Conservation (phyloP, 2,888 invertebrate genomes). For the Camptogramma bilineatum region DNA sequence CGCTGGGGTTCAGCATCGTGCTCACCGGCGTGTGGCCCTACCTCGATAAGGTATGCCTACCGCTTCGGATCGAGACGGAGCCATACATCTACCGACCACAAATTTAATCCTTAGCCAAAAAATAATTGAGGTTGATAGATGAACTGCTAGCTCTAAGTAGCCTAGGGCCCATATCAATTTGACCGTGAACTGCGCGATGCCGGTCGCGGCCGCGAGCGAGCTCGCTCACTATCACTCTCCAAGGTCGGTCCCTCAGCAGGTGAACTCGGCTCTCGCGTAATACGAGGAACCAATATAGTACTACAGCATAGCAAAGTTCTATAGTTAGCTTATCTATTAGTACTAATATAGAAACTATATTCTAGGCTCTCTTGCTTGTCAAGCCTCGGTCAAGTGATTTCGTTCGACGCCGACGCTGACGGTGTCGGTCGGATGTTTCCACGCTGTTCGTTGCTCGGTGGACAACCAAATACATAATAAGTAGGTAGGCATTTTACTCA, state of each 20-base stretch:
- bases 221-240: neutral
- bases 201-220: neutral
- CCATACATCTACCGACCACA: too few species aligned
- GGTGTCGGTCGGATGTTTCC: neutral
- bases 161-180: neutral
- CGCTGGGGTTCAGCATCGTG: constrained; percentile 94
- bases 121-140: neutral
- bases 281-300: neutral
- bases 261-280: neutral
- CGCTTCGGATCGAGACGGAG: neutral
- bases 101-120: neutral
- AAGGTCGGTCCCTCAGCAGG: neutral
- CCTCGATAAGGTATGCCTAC: constrained; percentile 89
- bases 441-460: neutral
- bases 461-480: constrained; percentile 11
- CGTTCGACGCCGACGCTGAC: neutral
- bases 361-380: neutral
- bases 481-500: neutral
- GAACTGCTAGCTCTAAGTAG: neutral
- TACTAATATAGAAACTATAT: too few species aligned
- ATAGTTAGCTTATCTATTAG: too few species aligned
- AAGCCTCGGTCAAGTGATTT: neutral
- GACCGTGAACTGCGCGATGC: neutral
- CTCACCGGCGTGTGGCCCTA: constrained; percentile 96
- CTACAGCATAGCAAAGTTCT: too few species aligned